Percentiles rank a stretch among this genome's conserved stretches.
These are phyloP conservation scores for Tenthredo amoena DNA, from an alignment of 2,888 invertebrate genomes.

Conservation along the genomic window DNA sequence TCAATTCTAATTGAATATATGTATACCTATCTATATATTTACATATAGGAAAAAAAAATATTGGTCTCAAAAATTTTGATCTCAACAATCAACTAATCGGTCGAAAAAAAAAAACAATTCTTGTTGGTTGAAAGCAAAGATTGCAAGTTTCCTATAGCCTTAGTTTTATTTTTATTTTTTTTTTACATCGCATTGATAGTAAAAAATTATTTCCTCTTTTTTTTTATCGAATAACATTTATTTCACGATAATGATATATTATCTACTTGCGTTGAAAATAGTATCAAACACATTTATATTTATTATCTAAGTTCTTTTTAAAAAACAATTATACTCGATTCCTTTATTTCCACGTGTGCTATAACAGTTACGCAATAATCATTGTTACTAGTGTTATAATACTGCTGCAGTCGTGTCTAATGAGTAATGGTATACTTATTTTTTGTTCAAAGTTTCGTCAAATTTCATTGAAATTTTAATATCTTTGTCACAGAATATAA, in stretches of 20 bases:
- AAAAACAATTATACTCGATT: not conserved
- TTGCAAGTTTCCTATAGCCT: not conserved
- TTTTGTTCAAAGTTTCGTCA: not conserved
- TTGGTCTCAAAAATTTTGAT: conserved; percentile 11
- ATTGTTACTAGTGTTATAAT: not conserved
- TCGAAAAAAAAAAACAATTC: not conserved
- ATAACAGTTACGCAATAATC: conserved; percentile 11
- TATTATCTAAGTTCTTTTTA: conserved; percentile 7
- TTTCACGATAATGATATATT: not conserved
- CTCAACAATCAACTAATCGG: conserved; percentile 14
- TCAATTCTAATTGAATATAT: not conserved
- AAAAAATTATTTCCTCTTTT: not conserved
- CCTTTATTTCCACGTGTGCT: not conserved
- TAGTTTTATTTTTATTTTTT: not conserved
- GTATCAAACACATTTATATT: not conserved
- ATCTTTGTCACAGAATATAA: not conserved
- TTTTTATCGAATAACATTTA: not conserved
- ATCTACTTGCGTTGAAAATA: not conserved
- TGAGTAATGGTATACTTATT: not conserved
- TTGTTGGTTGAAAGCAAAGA: not conserved
- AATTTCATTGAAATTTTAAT: not conserved
- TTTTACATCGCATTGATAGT: not conserved
- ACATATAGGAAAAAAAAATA: not conserved
- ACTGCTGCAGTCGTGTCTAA: not conserved
- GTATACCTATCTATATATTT: not conserved